Evolutionary conservation across 2,888 invertebrate genomes (phyloP).

Genomic region (Melinaea marsaeus): DNA sequence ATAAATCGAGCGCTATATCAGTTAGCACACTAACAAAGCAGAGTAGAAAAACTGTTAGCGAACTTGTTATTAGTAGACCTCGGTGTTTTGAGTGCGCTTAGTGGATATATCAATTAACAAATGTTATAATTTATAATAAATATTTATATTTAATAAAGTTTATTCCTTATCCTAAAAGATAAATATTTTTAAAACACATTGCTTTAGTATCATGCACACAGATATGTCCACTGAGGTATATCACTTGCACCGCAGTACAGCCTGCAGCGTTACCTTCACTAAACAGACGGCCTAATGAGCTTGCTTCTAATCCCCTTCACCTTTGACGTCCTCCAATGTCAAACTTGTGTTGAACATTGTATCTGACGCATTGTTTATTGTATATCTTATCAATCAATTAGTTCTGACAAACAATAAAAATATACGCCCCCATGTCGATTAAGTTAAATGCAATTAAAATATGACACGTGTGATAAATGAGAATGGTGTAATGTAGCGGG

Average conservation of each 20-base stretch:
- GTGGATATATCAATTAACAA: too few species aligned
- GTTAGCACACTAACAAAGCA: too few species aligned
- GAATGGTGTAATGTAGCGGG: constrained; percentile 10
- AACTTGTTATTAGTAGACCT: too few species aligned
- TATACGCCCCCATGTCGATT: constrained; percentile 13
- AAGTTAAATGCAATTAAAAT: constrained; percentile 35
- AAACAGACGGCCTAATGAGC: constrained; percentile 51
- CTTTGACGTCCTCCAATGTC: constrained; percentile 15
- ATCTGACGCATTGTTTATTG: not conserved
- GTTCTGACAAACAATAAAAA: constrained; percentile 7
- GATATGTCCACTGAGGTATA: not conserved
- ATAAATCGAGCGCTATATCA: too few species aligned
- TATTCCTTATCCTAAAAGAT: too few species aligned
- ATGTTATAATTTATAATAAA: too few species aligned
- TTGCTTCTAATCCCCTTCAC: constrained; percentile 38
- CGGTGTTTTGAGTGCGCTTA: too few species aligned
- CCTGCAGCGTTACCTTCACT: constrained; percentile 47
- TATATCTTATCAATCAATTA: constrained; percentile 17
- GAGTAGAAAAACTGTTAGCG: too few species aligned
- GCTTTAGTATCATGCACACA: too few species aligned
- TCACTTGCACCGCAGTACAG: constrained; percentile 34
- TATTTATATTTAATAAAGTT: too few species aligned
- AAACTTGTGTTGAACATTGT: not conserved
- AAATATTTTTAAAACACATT: too few species aligned
- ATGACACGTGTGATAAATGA: constrained; percentile 33